Evolutionary conservation across 2,888 invertebrate species (phyloP), one percentile per base, ranked within the genome.

Genomic region (Scrobipalpa costella): DNA sequence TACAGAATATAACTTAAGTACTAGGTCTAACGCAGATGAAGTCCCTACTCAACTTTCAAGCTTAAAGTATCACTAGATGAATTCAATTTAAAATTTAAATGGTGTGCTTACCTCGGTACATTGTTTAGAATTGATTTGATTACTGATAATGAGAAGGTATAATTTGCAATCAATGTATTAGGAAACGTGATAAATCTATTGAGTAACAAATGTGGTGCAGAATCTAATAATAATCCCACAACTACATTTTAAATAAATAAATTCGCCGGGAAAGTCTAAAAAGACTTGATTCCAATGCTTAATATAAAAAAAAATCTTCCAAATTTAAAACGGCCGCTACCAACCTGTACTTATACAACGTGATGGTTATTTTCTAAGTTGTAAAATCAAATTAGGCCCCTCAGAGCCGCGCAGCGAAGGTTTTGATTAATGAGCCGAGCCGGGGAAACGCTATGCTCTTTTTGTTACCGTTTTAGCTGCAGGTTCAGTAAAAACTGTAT

Each of bases 361-460:
- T 44, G 50, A 52, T 21, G 50, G 50, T 81, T 79, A 84, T 82
- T 81, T 47, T 78, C 84, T 80, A 83, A 83, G 79, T 76, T 79
- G 83, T 80, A 81, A 86, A 89, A 86, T 85, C 78, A 84, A 87
- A 88, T 88, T 86, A 86, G 75, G 50, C 50, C 50, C 50, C 50
- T 52, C 50, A 5, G 50, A 27, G 81, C 76, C 78, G 88, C 86
- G 87, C 15, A 50, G 49, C 34, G 60, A 49, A 61, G 61, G 27
- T 44, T 19, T 21, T 90, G 90, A 90, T 89, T 90, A 90, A 90
- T 88, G 90, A 88, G 85, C 85, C 81, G 85, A 86, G 78, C 81
- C 83, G 80, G 78, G 78, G 77, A 21, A 7, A 76, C 71, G 66
- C 62, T 61, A 68, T 74, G 38, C 44, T 61, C 21, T 49, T 60